Base-by-base conservation (phyloP, 1,140 invertebrate species). In the Temnothorax nylanderi region DNA sequence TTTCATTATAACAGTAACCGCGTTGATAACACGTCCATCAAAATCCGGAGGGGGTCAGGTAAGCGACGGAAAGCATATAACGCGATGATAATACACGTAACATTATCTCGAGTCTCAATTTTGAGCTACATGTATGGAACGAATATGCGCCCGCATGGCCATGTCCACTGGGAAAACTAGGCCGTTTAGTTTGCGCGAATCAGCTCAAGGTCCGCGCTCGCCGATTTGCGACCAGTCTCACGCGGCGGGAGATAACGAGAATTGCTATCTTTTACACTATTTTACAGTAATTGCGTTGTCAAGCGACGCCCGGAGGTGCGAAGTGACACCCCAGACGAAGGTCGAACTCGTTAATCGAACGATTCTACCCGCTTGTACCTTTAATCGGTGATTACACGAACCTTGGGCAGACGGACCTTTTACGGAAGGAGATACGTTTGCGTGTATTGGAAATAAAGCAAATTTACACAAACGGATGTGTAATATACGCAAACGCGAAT, bases 131-230 rank as follows among this genome's bases (percentile, higher is more conserved):
- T 7, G 64, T 54, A 18, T 54, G 64, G 34, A 69, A 71, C 16
- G 21, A 60, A 26, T 41, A 37, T 26, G 37, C 26, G 37, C 49
- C 49, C 67, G 49, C 67, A 58, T 74, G 67, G 44, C 8, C 51
- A 49, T 26, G 26, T 62, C 67, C 26, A 26, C 1, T 18, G 18
- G 18, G 80, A 62, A 74, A 84, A 84, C 51, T 74, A 62, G 54
- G n/a, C 41, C 41, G 16, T 71, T 56, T 49, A 62, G 56, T 60
- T 76, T 26, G 26, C 69, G 80, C 67, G 10, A 84, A 84, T 84
- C 37, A 18, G 44, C n/a, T 75, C 80, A 84, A 84, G 80, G 69
- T 82, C 47, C 47, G n/a, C 58, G 18, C n/a, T 54, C 21, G 26
- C 58, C 34, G 34, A 69, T 69, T 69, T 32, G 64, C 34, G n/a